Base-by-base conservation (phyloP, 2,797 vertebrate species). In the Anguilla anguilla region DNA sequence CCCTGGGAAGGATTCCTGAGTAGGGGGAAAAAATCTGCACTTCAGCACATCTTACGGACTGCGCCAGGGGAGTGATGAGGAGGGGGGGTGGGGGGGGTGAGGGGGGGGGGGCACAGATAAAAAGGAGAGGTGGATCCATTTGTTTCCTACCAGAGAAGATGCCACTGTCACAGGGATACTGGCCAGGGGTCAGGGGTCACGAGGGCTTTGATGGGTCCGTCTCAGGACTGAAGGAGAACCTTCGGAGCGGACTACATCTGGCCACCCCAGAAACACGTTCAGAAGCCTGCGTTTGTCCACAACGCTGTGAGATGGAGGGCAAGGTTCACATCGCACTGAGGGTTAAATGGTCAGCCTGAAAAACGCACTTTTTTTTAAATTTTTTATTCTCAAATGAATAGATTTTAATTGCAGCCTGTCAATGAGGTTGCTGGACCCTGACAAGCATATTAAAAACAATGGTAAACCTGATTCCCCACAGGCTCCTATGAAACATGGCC, bases 391-490 rank as follows among this genome's bases (percentile, higher is more conserved):
- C 57, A 89, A 89, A 88, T 79, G 39, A 88, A 89, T 90, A 86
- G 69, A 92, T 92, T 92, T 92, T 92, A 93, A 93, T 92, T 92
- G 89, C 88, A 86, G 82, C 61, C 86, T 89, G 89, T 87, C 87
- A 88, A 79, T 46, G 43, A 86, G 84, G 86, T 90, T 83, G 84
- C 81, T 31, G 35, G 81, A 90, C 86, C 89, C 39, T 86, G 86
- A 88, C 89, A 92, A 91, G 88, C 15, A 91, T 86, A 88, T 89
- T 89, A 83, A 87, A 82, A 86, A 88, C 74, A 28, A 74, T 74
- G 86, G 64, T 22, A 69, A 88, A 84, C 22, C 82, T 85, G 49
- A 84, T 85, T 86, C 35, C 74, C 85, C 85, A 49, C 53, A 85
- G 86, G 87, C 85, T 86, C 83, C 28, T 83, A 11, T 57, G 83